Evolutionary conservation across 1,140 invertebrate species (phyloP).

Genomic region (Lucilia cuprina): DNA sequence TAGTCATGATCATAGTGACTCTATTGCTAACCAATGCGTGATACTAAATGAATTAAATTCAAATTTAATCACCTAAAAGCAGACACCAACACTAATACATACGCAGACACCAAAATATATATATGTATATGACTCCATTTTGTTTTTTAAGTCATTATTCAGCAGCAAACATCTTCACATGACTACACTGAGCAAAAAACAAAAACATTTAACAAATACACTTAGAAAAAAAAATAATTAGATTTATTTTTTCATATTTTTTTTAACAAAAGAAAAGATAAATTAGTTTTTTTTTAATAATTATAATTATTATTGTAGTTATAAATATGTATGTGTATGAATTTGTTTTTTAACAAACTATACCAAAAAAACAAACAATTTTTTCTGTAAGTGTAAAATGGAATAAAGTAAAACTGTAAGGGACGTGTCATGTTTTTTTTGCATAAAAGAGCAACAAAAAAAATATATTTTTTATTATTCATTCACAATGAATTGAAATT

Average conservation of each 20-base stretch:
- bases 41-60: constrained; percentile 46
- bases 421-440: neutral
- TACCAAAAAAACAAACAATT: neutral
- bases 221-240: neutral
- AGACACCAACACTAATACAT: constrained; percentile 4
- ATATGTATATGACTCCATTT: neutral
- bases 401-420: neutral
- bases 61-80: neutral
- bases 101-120: constrained; percentile 25
- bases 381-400: neutral
- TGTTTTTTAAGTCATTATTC: constrained; percentile 12
- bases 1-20: constrained; percentile 56
- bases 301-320: constrained; percentile 7
- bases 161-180: neutral
- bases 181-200: neutral
- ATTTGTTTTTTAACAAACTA: neutral
- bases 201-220: neutral
- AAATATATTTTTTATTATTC: constrained; percentile 22
- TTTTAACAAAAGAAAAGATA: neutral
- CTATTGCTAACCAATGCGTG: constrained; percentile 58
- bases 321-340: neutral
- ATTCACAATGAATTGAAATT: constrained; percentile 3
- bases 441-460: neutral
- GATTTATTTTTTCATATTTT: constrained; percentile 8
- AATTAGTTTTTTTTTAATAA: neutral